Evolutionary conservation across 2,888 invertebrate species (phyloP), one percentile per base, ranked within the genome.

Genomic region (Pelosia muscerda): DNA sequence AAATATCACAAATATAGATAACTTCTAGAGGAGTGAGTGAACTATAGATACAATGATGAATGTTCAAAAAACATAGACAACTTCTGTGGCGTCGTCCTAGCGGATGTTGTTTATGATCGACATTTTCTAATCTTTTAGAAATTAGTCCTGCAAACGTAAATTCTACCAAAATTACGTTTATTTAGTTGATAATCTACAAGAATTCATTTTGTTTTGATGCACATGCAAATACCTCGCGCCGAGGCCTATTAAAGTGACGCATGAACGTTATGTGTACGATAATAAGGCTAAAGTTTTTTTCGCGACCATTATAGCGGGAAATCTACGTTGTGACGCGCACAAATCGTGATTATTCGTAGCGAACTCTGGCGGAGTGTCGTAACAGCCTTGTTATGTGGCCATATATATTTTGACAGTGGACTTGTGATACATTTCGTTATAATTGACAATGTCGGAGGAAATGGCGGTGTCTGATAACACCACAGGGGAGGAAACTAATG

Each of bases 391-490:
- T 90, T 92, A 92, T 93, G 94, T 89, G 88, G 88, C 85, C 87
- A 86, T 89, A 85, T 88, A 88, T 75, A 78, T 83, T 87, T 88
- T 91, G 88, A 88, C 90, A 89, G 90, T 90, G 89, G 84, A 83
- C 85, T 86, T 83, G 81, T 86, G 84, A 83, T 86, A 86, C 85
- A 88, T 84, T 88, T 89, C 83, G 68, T 87, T 88, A 81, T 84
- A 88, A 87, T 91, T 91, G 90, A 93, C 92, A 91, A 94, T 94
- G 94, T 94, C 94, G 75, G 93, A 93, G 77, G 92, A 94, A 93
- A 94, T 94, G 92, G 94, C 93, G 90, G 88, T 92, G 87, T 88
- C 90, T 88, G 94, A 92, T 91, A 94, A 90, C 86, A 88, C 88
- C 76, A 86, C 86, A 71, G 86, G 83, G 64, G 91, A 92, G 74